phyloP scores from a whole-genome alignment of 2,888 invertebrate genomes.

The Emmelina monodactyla region DNA sequence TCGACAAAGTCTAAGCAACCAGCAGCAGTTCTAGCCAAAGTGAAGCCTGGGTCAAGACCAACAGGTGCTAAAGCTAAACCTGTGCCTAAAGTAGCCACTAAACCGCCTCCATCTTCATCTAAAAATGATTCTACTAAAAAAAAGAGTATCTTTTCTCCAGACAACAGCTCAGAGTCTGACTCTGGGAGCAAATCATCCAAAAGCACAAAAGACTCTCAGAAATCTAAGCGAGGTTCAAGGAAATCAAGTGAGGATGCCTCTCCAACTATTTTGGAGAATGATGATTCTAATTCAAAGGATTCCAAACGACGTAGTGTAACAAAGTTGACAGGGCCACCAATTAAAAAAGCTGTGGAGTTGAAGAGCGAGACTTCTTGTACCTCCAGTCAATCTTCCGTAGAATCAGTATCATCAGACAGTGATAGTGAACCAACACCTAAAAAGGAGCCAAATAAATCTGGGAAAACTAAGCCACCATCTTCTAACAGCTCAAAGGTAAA shows the following conservation, averaged over 20 bases:
- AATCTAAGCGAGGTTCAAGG: slow-evolving; percentile 33
- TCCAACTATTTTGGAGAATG: slow-evolving; percentile 27
- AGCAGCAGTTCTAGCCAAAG: slow-evolving; percentile 68
- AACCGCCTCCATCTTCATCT: slow-evolving; percentile 35
- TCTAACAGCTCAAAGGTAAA: slow-evolving; percentile 31
- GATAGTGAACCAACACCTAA: slow-evolving; percentile 44
- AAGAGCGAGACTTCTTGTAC: slow-evolving; percentile 53
- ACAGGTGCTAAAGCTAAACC: slow-evolving; percentile 41
- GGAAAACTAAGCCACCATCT: slow-evolving; percentile 42
- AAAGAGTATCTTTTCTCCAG: slow-evolving; percentile 85
- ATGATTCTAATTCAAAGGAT: slow-evolving; percentile 39
- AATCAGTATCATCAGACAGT: slow-evolving; percentile 51
- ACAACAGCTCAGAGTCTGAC: slow-evolving; percentile 66
- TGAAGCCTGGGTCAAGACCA: slow-evolving; percentile 33
- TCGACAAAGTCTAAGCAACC: slow-evolving; percentile 70
- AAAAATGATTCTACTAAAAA: slow-evolving; percentile 51
- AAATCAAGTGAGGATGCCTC: slow-evolving; percentile 44
- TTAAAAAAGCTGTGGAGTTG: slow-evolving; percentile 42
- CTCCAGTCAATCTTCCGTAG: slow-evolving; percentile 53
- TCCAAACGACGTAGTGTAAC: slow-evolving; percentile 43
- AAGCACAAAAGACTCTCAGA: slow-evolving; percentile 26
- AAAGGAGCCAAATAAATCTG: slow-evolving; percentile 37
- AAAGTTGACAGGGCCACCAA: slow-evolving; percentile 43
- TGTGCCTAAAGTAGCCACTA: slow-evolving; percentile 36
- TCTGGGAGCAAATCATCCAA: slow-evolving; percentile 42